Evolutionary conservation across 2,113 vertebrate species (phyloP).

Genomic region (Donacobius atricapilla): DNA sequence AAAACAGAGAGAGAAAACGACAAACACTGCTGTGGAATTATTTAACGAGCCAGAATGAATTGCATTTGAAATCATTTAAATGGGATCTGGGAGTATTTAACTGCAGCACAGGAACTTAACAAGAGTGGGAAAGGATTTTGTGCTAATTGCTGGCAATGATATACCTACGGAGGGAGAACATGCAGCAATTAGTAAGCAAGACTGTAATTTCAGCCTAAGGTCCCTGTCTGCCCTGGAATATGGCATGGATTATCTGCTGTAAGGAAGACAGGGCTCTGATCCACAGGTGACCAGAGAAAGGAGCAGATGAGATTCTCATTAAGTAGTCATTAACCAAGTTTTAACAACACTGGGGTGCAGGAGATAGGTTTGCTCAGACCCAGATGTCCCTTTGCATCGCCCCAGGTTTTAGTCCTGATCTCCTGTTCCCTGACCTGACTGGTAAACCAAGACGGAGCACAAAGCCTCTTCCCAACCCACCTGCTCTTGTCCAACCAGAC

Average conservation of each 20-base stretch:
- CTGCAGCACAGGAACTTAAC: constrained; percentile 79
- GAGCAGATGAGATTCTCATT: not conserved
- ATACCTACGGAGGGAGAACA: constrained; percentile 72
- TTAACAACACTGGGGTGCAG: not conserved
- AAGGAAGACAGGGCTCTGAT: not conserved
- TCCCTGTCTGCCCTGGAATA: constrained; percentile 30
- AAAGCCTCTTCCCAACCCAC: not conserved
- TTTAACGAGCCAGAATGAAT: constrained; percentile 82
- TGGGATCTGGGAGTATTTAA: constrained; percentile 82
- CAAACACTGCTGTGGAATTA: constrained; percentile 75
- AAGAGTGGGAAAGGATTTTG: constrained; percentile 77
- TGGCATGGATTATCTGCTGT: constrained; percentile 8
- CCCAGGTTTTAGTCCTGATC: not conserved
- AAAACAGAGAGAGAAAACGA: constrained; percentile 65
- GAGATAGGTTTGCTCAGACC: not conserved
- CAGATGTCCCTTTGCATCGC: fast-evolving
- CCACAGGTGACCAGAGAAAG: constrained; percentile 3
- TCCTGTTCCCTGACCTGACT: not conserved
- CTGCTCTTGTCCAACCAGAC: not conserved
- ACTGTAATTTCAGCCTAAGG: constrained; percentile 67
- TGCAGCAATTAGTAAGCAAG: constrained; percentile 69
- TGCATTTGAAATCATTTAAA: constrained; percentile 80
- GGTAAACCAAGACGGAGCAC: not conserved
- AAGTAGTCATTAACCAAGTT: not conserved
- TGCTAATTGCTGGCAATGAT: constrained; percentile 79